A percentile compares a stretch with the other conserved stretches of the same genome.
Conservation (phyloP, 2,888 invertebrate genomes). For the Stenolophus ochropezus region DNA sequence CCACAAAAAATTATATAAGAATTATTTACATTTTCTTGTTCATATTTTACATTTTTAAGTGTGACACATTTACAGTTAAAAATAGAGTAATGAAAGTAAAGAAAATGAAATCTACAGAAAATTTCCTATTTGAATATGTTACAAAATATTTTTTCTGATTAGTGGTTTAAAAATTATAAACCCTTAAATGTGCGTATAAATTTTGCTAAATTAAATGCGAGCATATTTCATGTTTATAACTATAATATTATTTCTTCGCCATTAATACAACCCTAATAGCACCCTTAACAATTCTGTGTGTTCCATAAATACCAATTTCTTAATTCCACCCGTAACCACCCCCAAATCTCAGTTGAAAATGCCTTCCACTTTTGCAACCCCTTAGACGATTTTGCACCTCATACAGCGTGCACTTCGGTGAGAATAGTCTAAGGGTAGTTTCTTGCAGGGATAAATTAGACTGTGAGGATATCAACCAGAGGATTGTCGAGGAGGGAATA, state of each 20-base stretch:
- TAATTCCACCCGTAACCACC: not conserved
- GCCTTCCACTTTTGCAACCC: constrained; percentile 13
- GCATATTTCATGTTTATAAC: too few relatives aligned
- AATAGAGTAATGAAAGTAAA: too few relatives aligned
- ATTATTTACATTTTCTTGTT: too few relatives aligned
- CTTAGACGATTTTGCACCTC: not conserved
- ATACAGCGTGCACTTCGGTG: not conserved
- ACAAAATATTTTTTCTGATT: not conserved
- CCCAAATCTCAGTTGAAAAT: constrained; percentile 33
- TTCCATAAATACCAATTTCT: not conserved
- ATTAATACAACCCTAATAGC: not conserved
- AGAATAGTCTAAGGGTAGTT: constrained; percentile 18
- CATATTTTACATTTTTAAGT: too few relatives aligned
- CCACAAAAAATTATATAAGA: too few relatives aligned
- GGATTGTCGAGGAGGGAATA: not conserved
- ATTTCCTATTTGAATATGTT: not conserved
- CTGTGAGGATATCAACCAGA: not conserved
- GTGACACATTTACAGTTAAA: too few relatives aligned
- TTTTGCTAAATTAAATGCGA: too few relatives aligned
- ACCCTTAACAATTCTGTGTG: not conserved
- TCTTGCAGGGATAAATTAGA: constrained; percentile 25
- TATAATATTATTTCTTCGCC: not conserved
- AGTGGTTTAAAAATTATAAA: too few relatives aligned
- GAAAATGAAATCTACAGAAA: not conserved
- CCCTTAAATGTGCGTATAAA: not conserved